Evolutionary conservation across 2,113 vertebrate species (phyloP).

Genomic region (Thymallus thymallus): DNA sequence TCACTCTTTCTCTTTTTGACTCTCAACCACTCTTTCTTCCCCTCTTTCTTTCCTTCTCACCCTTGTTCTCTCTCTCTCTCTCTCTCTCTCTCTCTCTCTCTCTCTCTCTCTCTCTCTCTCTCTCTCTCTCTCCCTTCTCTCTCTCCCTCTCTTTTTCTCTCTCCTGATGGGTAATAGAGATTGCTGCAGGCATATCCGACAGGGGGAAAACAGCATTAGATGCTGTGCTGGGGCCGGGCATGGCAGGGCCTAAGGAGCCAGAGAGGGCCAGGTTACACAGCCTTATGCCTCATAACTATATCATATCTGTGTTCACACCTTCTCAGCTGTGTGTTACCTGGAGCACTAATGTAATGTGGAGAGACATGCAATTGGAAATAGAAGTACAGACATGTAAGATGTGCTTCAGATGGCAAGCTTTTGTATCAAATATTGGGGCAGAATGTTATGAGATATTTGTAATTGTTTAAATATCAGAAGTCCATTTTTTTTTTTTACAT

Average conservation of each 20-base stretch:
- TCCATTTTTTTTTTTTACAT: too few relatives aligned
- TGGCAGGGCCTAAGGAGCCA: neutral
- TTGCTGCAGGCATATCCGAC: conserved; percentile 17
- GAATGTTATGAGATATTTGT: too few relatives aligned
- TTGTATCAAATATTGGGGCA: too few relatives aligned
- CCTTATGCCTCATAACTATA: neutral
- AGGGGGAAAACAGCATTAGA: conserved; percentile 10
- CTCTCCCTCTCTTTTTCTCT: neutral
- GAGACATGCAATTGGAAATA: neutral
- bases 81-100: neutral
- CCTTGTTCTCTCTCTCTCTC: conserved; percentile 17
- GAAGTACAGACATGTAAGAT: neutral
- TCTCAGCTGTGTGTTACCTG: conserved; percentile 28
- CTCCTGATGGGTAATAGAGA: conserved; percentile 6
- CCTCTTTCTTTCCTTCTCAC: neutral
- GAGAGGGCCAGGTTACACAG: neutral
- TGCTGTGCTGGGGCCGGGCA: neutral
- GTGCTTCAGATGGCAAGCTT: too few relatives aligned
- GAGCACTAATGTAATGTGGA: conserved; percentile 32
- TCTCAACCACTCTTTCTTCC: conserved; percentile 4
- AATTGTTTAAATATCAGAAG: too few relatives aligned
- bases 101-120: neutral
- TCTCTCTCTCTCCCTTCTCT: conserved; percentile 18
- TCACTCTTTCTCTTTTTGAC: conserved; percentile 7
- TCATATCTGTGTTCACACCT: neutral